Base-by-base conservation (phyloP, 1,140 invertebrate species). In the Ostrea denselamellosa region DNA sequence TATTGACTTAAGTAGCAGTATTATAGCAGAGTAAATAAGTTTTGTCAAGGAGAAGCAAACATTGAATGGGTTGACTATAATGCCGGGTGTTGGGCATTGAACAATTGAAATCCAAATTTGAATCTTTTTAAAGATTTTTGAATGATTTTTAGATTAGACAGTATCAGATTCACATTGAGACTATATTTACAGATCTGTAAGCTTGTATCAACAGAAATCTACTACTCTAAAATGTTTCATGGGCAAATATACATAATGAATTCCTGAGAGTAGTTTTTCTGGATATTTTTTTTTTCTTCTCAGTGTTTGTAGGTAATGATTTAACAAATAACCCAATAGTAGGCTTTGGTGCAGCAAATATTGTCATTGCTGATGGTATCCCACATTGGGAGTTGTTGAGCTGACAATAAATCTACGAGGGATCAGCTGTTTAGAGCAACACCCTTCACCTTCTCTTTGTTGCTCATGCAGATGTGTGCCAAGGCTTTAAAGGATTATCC, bases 401-500 rank as follows among this genome's bases (percentile, higher is more conserved):
- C 14, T 22, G 68, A 77, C 68, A 77, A 77, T 77, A 34, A 77
- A 77, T 77, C 28, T 22, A 12, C 9, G 68, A 34, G 25, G 28
- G 68, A 77, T 77, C 68, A 77, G 68, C 68, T 77, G 68, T 77
- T 34, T 77, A 77, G 28, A 77, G 14, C 12, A 25, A 77, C 68
- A 12, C 68, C 68, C 68, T 77, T 77, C 68, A 77, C 68, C 68
- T 34, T 77, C 68, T 12, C 68, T 77, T 77, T 77, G 68, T 77
- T 77, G 68, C 25, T 77, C 68, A 28, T 25, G 9, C 14, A 77
- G 68, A 77, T 28, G 68, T 77, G 68, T 77, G 68, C 68, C 68
- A 77, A 77, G 68, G 68, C 22, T 77, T 28, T 77, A 77, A 77
- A 77, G 68, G 68, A 77, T 77, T 77, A 77, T 77, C 68, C 25